Evolutionary conservation across 1,140 invertebrate species (phyloP), one percentile per base, ranked within the genome.

Genomic region (Stegodyphus dumicola): DNA sequence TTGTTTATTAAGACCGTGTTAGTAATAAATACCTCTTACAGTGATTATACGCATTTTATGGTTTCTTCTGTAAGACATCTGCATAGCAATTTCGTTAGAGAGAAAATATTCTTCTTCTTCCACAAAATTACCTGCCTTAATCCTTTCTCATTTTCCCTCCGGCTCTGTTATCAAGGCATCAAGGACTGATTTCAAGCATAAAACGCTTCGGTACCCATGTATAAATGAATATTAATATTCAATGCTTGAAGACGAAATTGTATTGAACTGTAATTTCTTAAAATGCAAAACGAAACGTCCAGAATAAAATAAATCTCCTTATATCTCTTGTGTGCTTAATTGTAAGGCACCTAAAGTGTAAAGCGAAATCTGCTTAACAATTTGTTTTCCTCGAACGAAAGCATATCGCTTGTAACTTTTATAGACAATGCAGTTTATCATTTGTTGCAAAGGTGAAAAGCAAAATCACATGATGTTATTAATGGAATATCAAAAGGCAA

Each of bases 321-420:
- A 33, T 33, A 33, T 33, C 33, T 79, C 77, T 79, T 48, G 17
- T 71, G 78, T 83, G 54, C 56, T 75, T 74, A 51, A 52, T 65
- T 83, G 71, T 83, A 83, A 83, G 80, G 80, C 80, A 83, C 80
- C 70, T 83, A 83, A 83, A 75, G 70, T 83, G 80, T 83, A 75
- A 83, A 75, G 71, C 56, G 49, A 83, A 53, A 17, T 75, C 69
- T 81, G 67, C 67, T 49, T 67, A 33, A 33, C 33, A 33, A 33
- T 33, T 33, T 67, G 9, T 67, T n/a, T 67, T 67, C 11, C 17
- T 67, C 7, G 7, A 67, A 15, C 65, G 7, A 15, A 67, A 67
- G n/a, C 17, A 17, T 11, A 60, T 33, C 56, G 56, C 9, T 60
- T 60, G 11, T n/a, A 67, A 18, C 17, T 67, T 67, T n/a, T 67